A percentile compares a stretch with the other conserved stretches of the same genome.
Evolutionary conservation across 1,140 invertebrate genomes (phyloP).

Genomic region (Zaprionus camerounensis): DNA sequence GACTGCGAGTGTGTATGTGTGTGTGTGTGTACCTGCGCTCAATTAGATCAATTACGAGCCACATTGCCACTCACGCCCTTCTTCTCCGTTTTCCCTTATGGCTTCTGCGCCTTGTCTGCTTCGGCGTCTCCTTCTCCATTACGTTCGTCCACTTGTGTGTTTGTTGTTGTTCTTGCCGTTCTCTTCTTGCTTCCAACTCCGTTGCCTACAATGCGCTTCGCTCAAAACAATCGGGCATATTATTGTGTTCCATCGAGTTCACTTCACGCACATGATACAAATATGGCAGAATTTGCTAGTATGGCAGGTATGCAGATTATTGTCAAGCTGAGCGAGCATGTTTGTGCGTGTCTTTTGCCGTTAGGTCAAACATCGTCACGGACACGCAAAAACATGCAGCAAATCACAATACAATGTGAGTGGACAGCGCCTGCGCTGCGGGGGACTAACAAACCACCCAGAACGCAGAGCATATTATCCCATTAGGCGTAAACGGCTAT

Average conservation of each 20-base stretch:
- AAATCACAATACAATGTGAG: background rate
- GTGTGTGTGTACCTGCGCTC: slow-evolving; percentile 66
- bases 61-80: slow-evolving; percentile 72
- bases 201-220: slow-evolving; percentile 48
- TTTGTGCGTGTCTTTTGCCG: background rate
- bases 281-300: slow-evolving; percentile 16
- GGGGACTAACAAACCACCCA: background rate
- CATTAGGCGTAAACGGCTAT: background rate
- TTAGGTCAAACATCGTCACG: background rate
- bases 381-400: slow-evolving; percentile 4
- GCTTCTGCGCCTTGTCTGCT: slow-evolving; percentile 17
- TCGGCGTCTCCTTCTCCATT: slow-evolving; percentile 28
- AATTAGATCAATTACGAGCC: slow-evolving; percentile 76
- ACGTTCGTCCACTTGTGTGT: slow-evolving; percentile 33
- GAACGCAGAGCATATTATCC: background rate
- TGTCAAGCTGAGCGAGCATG: background rate
- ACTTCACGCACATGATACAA: slow-evolving; percentile 6
- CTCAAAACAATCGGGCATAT: slow-evolving; percentile 43
- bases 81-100: slow-evolving; percentile 36
- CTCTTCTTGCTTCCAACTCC: slow-evolving; percentile 21
- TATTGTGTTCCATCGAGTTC: background rate
- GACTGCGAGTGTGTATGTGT: slow-evolving; percentile 4
- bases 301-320: slow-evolving; percentile 23
- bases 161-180: slow-evolving; percentile 16
- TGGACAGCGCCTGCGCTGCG: background rate